Base-by-base conservation (phyloP, 2,888 invertebrate species). In the Frankliniella intonsa region DNA sequence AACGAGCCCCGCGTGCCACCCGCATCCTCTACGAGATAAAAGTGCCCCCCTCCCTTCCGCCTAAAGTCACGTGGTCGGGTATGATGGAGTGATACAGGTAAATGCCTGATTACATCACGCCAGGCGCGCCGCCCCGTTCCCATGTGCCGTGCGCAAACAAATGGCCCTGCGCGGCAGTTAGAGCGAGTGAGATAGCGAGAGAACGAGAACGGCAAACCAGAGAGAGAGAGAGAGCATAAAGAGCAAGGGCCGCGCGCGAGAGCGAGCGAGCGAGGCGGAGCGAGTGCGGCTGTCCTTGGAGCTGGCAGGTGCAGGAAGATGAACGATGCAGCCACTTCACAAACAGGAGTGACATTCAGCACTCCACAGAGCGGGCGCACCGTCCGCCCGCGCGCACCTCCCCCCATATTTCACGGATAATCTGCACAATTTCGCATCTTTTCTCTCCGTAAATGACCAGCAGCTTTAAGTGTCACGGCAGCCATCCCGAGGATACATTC, bases 391-490 rank as follows among this genome's bases (percentile, higher is more conserved):
- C 14, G 62, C 62, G 8, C 62, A 17, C 62, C 55, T 55, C 55
- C 69, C 22, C 22, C 25, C 69, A 76, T 76, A 76, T 25, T 76
- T 76, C 69, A 76, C 12, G 25, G 69, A 76, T 76, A 76, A 76
- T 76, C 69, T 76, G 69, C 69, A 25, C 69, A 22, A 22, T 76
- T 76, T 76, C 25, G 25, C 69, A 76, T 76, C 69, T 76, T 76
- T 76, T 76, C 69, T 76, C 69, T 76, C 69, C 69, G 69, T 76
- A 76, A 76, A 76, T 76, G 69, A 76, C 69, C 69, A 25, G 69
- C 69, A 76, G 69, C 69, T 76, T 76, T 76, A 76, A 76, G 69
- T 76, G 69, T 76, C 69, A 76, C 22, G 69, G 69, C 22, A 2
- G 22, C 69, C 69, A 76, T 76, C 69, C 25, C 22, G 22, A 76